phyloP scores from a whole-genome alignment of 30 jellyfish, hydroid and myxozoan genomes.

The Catostylus mosaicus region DNA sequence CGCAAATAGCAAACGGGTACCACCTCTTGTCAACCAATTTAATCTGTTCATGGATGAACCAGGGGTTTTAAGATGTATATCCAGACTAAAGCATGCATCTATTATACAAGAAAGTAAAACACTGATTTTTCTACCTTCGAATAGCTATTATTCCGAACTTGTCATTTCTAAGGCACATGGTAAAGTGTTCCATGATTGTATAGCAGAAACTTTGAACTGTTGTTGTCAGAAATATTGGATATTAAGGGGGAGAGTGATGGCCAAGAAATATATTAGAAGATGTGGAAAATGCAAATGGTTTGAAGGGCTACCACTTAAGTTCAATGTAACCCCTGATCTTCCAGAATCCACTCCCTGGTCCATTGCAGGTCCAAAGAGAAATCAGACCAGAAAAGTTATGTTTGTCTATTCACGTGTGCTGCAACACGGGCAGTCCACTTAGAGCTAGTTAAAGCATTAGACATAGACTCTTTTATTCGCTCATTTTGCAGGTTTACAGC shows the following conservation, averaged over 20 bases:
- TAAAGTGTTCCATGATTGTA: conserved; percentile 30
- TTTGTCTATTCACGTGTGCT: too few relatives aligned
- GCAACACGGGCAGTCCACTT: too few relatives aligned
- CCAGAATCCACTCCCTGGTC: background rate
- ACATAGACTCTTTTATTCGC: too few relatives aligned
- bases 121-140: conserved; percentile 16
- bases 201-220: conserved; percentile 25
- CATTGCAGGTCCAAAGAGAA: too few relatives aligned
- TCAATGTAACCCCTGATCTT: conserved; percentile 4
- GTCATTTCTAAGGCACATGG: conserved; percentile 53
- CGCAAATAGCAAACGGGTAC: background rate
- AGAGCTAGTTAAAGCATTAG: too few relatives aligned
- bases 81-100: conserved; percentile 17
- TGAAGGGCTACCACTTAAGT: conserved; percentile 10
- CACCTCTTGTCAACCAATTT: conserved; percentile 1
- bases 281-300: conserved; percentile 22
- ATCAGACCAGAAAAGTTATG: too few relatives aligned
- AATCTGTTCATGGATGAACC: conserved; percentile 33
- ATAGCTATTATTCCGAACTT: conserved; percentile 25
- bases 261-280: conserved; percentile 13
- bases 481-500: too few relatives aligned
- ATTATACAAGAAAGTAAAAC: conserved; percentile 4
- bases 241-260: conserved; percentile 13
- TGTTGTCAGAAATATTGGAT: conserved; percentile 29
- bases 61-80: conserved; percentile 19